Evolutionary conservation across 1,140 invertebrate species (phyloP).

Genomic region (Diuraphis noxia): DNA sequence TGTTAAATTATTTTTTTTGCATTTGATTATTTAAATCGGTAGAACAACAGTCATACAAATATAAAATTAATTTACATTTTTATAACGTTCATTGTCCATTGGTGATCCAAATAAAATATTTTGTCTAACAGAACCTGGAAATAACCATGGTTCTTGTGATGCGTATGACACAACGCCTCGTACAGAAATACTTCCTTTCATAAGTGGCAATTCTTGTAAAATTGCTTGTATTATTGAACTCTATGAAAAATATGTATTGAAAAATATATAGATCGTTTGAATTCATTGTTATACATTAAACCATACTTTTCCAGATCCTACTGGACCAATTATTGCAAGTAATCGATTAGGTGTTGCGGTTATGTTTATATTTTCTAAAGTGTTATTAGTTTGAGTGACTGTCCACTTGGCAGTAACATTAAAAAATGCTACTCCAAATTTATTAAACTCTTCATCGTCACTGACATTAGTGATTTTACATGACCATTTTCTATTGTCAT

Average conservation of each 20-base stretch:
- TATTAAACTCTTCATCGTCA: too few relatives aligned
- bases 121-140: conserved; percentile 74
- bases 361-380: conserved; percentile 69
- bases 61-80: conserved; percentile 63
- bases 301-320: conserved; percentile 77
- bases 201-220: conserved; percentile 76
- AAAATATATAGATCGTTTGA: too few relatives aligned
- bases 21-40: too few relatives aligned
- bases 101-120: conserved; percentile 87
- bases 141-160: conserved; percentile 92
- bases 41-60: neutral
- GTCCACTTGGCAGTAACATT: conserved; percentile 69
- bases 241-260: conserved; percentile 34
- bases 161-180: conserved; percentile 82
- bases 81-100: conserved; percentile 75
- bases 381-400: conserved; percentile 63
- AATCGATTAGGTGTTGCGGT: conserved; percentile 69
- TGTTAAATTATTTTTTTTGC: too few relatives aligned
- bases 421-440: conserved; percentile 60
- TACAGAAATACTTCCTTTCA: conserved; percentile 69
- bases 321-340: conserved; percentile 77
- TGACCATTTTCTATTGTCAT: too few relatives aligned
- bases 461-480: too few relatives aligned
- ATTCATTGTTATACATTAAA: too few relatives aligned
- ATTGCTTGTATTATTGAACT: conserved; percentile 77